Evolutionary conservation across 2,113 vertebrate genomes (phyloP), one percentile per base, ranked within the genome.

Genomic region (Phrynosoma blainvillii): DNA sequence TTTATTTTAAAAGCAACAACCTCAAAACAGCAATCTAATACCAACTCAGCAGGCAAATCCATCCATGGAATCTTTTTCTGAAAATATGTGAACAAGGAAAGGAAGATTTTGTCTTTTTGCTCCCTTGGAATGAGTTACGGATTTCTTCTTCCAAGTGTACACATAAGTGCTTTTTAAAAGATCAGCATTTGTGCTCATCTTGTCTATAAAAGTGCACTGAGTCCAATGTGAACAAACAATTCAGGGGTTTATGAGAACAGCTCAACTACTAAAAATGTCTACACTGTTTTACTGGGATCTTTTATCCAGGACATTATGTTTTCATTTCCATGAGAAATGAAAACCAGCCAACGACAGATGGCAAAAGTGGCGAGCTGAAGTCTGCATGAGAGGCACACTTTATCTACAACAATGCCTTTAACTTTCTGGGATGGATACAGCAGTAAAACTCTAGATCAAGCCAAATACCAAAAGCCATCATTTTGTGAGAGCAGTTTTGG

Each of bases 121-220:
- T 75, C 54, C 2, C 32, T 79, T 71, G n/a, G 18, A 93, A 20
- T 59, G 3, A 86, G 2, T 21, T 84, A 5, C 88, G 1, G 56
- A 86, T 83, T 90, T 92, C n/a, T 89, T 79, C 40, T 87, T 90
- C 25, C 21, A 56, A 5, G 77, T 66, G 8, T 1, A 11, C 25
- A 59, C 90, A 89, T 89, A 68, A 70, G 1, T 77, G 0, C 0
- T 59, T 83, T 91, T 88, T 56, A 83, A 88, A 90, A 83, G 9
- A 79, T 89, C 23, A 2, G 47, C 18, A 83, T 83, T 92, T 90
- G 9, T 8, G 79, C 27, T 81, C 27, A 83, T 36, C 11, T 2
- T 89, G 23, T 91, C 84, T 52, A 77, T 86, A 89, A 89, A 89
- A 89, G 62, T 71, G 79, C 79, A 89, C 84, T 11, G 8, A 87